Evolutionary conservation across 1,140 invertebrate genomes (phyloP).

Genomic region (Holotrichia oblita): DNA sequence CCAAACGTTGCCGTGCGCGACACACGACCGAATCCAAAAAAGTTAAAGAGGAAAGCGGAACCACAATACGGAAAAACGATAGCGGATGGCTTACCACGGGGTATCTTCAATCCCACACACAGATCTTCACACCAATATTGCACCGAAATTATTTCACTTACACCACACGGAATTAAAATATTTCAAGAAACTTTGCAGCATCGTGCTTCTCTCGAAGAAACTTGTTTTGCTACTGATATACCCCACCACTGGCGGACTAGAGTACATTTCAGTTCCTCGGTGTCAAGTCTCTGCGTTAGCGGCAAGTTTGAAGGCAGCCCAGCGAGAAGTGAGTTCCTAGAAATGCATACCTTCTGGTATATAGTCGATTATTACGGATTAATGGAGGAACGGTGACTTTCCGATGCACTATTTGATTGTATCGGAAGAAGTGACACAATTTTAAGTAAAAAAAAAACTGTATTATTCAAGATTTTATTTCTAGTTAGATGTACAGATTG

Average conservation of each 20-base stretch:
- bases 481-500: too few relatives aligned
- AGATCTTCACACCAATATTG: conserved; percentile 28
- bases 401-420: too few relatives aligned
- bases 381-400: background rate
- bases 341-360: background rate
- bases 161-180: conserved; percentile 41
- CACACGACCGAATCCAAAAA: background rate
- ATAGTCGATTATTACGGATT: background rate
- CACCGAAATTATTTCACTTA: conserved; percentile 34
- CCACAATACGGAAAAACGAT: conserved; percentile 5
- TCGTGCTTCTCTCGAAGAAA: conserved; percentile 47
- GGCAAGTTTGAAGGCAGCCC: conserved; percentile 46
- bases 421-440: too few relatives aligned
- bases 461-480: too few relatives aligned
- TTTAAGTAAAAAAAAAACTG: too few relatives aligned
- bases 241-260: conserved; percentile 43
- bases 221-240: conserved; percentile 50
- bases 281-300: conserved; percentile 39
- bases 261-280: conserved; percentile 26
- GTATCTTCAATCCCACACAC: background rate
- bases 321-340: background rate
- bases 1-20: background rate
- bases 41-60: background rate
- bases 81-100: conserved; percentile 7
- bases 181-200: conserved; percentile 43